phyloP scores from a whole-genome alignment of 2,113 vertebrate species.

The Pelusios castaneus region DNA sequence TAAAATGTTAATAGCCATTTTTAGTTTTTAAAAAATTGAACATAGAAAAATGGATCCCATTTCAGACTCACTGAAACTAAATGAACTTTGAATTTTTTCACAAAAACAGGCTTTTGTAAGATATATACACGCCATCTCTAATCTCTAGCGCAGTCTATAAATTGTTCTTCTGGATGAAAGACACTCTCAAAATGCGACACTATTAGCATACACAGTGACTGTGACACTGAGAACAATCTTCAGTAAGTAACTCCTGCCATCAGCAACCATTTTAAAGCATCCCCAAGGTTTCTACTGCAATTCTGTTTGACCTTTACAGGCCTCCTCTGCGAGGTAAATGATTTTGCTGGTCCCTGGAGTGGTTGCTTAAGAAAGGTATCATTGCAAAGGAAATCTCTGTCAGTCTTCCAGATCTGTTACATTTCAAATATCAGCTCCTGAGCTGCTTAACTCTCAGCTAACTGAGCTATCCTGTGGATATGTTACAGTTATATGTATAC shows the following conservation, averaged over 20 bases:
- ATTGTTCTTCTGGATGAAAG: conserved; percentile 6
- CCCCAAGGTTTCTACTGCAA: not conserved
- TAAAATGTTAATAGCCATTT: not conserved
- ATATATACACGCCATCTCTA: no score
- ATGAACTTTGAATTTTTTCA: not conserved
- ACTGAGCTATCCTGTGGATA: not conserved
- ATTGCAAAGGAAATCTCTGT: not conserved
- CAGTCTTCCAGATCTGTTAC: not conserved
- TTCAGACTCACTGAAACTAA: not conserved
- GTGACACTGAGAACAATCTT: not conserved
- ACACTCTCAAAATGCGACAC: not conserved
- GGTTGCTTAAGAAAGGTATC: not conserved
- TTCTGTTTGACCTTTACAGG: conserved; percentile 14
- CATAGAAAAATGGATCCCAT: accelerated
- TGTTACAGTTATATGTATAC: not conserved
- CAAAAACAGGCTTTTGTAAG: not conserved
- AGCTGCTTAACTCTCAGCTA: not conserved
- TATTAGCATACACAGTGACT: not conserved
- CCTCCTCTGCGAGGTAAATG: not conserved
- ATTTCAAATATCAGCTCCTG: not conserved
- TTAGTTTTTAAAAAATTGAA: not conserved
- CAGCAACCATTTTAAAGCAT: not conserved
- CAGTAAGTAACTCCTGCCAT: not conserved
- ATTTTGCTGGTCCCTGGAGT: not conserved
- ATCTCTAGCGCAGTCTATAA: not conserved